These are phyloP conservation scores for Scolopax rusticola DNA, from an alignment of 2,797 vertebrate species.

Conservation along the genomic window DNA sequence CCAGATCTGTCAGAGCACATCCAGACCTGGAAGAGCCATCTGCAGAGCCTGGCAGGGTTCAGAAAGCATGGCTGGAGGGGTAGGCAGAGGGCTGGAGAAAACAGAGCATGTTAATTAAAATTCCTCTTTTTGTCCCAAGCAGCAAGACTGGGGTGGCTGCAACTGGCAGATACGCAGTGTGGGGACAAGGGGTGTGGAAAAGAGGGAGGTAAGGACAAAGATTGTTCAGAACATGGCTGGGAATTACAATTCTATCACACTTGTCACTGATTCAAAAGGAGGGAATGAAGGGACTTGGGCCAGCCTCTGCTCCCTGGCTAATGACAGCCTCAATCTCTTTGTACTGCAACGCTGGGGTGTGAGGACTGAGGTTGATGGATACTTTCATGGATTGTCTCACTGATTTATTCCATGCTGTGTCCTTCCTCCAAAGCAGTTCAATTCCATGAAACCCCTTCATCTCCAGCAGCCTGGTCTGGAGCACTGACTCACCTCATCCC, in stretches of 20 bases:
- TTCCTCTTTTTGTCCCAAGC: not conserved
- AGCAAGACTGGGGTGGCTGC: not conserved
- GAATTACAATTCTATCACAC: not conserved
- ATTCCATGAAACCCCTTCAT: not conserved
- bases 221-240: not conserved
- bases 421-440: not conserved
- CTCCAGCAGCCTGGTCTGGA: not conserved
- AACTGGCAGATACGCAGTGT: fast-evolving
- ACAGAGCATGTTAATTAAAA: conserved; percentile 1
- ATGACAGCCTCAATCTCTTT: not conserved
- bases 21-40: not conserved
- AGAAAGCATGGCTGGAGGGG: not conserved
- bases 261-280: not conserved
- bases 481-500: not conserved
- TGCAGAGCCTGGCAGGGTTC: not conserved
- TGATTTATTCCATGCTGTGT: not conserved
- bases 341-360: not conserved
- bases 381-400: not conserved
- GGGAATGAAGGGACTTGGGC: not conserved
- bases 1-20: not conserved
- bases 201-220: not conserved
- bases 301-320: not conserved
- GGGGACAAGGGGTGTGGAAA: not conserved
- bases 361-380: not conserved
- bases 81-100: not conserved